phyloP scores from a whole-genome alignment of 2,113 vertebrate genomes.

The Pseudorhombus dupliciocellatus region DNA sequence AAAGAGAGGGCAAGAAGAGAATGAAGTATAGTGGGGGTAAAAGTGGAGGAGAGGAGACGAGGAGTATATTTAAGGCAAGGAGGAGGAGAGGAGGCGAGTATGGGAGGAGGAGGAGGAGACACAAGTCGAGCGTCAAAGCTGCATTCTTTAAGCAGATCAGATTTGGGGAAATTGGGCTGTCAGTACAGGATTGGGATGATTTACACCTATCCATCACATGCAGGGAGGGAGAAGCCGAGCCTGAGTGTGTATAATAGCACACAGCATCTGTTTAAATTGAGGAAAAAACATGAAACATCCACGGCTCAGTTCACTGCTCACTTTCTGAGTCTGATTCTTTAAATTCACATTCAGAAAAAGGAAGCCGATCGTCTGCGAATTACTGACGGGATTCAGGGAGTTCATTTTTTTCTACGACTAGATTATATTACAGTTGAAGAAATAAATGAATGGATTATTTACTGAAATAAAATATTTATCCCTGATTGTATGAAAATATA shows the following conservation, averaged over 20 bases:
- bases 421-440: not conserved
- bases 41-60: not conserved
- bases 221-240: conserved; percentile 34
- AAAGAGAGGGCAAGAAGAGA: conserved; percentile 21
- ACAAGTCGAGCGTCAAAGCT: conserved; percentile 80
- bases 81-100: conserved; percentile 12
- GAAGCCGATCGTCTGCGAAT: too few relatives aligned
- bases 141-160: conserved; percentile 99
- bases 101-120: conserved; percentile 31
- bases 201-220: conserved; percentile 97
- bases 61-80: not conserved
- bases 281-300: conserved; percentile 22
- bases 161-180: conserved; percentile 99
- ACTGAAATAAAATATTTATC: not conserved
- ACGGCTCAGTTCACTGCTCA: conserved; percentile 1
- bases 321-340: not conserved
- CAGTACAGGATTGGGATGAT: conserved; percentile 96
- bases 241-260: conserved; percentile 63
- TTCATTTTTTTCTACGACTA: conserved; percentile 1
- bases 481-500: not conserved
- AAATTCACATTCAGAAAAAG: too few relatives aligned
- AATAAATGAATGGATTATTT: not conserved
- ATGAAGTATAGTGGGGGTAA: not conserved
- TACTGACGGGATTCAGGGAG: not conserved
- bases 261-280: conserved; percentile 45